A percentile compares a stretch with the other conserved stretches of the same genome.
Conservation (phyloP, 2,888 invertebrate species). For the Hemithea aestivaria region DNA sequence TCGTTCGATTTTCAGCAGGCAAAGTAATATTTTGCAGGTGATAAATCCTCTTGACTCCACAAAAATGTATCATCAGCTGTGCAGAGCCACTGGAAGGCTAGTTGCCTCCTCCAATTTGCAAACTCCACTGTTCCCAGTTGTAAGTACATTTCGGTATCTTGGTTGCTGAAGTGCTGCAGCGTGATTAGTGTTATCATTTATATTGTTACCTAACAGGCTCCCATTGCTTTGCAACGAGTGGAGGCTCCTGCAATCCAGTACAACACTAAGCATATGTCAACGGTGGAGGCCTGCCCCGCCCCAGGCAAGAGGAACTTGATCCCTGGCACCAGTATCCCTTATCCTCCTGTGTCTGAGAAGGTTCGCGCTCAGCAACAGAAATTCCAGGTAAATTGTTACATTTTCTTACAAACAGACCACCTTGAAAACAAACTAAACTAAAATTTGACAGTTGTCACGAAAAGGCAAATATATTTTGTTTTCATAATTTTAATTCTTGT, state of each 20-base stretch:
- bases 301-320: conserved; percentile 50
- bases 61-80: conserved; percentile 72
- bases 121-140: conserved; percentile 68
- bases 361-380: conserved; percentile 55
- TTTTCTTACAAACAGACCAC: too few relatives aligned
- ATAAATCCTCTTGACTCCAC: not conserved
- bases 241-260: conserved; percentile 62
- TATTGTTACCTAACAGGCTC: conserved; percentile 45
- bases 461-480: too few relatives aligned
- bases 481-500: too few relatives aligned
- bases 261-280: conserved; percentile 60
- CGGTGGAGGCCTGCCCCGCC: conserved; percentile 60
- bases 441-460: too few relatives aligned
- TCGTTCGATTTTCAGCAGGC: conserved; percentile 37
- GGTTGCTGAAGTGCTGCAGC: not conserved
- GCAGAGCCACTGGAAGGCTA: conserved; percentile 65
- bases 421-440: too few relatives aligned
- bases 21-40: too few relatives aligned
- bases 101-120: conserved; percentile 61
- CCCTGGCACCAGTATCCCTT: conserved; percentile 67
- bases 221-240: conserved; percentile 67
- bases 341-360: conserved; percentile 51
- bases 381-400: conserved; percentile 56
- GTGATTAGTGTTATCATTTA: conserved; percentile 18
- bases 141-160: conserved; percentile 38